Evolutionary conservation across 1,140 invertebrate genomes (phyloP).

Genomic region (Stenopsyche tienmushanensis): DNA sequence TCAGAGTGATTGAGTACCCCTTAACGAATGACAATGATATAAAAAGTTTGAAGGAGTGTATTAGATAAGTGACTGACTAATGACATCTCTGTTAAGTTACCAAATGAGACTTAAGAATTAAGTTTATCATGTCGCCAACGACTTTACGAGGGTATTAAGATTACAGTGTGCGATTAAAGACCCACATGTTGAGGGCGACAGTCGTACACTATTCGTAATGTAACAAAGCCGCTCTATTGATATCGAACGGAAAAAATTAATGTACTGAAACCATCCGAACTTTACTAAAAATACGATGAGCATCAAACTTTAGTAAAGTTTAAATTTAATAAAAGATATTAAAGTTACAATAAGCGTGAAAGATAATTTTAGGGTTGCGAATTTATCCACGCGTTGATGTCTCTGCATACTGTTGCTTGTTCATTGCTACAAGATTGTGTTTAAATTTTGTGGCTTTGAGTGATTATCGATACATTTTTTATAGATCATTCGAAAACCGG

Average conservation of each 20-base stretch:
- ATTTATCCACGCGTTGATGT: too few relatives aligned
- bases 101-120: slow-evolving; percentile 17
- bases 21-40: not conserved
- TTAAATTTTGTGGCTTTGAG: too few relatives aligned
- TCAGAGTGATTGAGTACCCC: not conserved
- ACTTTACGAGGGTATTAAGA: slow-evolving; percentile 36
- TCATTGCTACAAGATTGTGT: too few relatives aligned
- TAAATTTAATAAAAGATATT: too few relatives aligned
- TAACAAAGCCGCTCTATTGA: not conserved
- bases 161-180: slow-evolving; percentile 14
- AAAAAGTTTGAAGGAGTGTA: slow-evolving; percentile 16
- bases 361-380: too few relatives aligned
- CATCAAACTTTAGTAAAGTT: not conserved
- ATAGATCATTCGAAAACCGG: too few relatives aligned
- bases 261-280: not conserved
- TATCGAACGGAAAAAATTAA: not conserved
- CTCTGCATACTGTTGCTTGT: too few relatives aligned
- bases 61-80: slow-evolving; percentile 29
- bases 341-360: too few relatives aligned
- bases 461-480: too few relatives aligned
- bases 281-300: slow-evolving; percentile 1
- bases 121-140: slow-evolving; percentile 29
- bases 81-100: slow-evolving; percentile 26
- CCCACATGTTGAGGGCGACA: not conserved
- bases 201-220: not conserved